phyloP scores from a whole-genome alignment of 2,113 vertebrate species.

The Phainopepla nitens region DNA sequence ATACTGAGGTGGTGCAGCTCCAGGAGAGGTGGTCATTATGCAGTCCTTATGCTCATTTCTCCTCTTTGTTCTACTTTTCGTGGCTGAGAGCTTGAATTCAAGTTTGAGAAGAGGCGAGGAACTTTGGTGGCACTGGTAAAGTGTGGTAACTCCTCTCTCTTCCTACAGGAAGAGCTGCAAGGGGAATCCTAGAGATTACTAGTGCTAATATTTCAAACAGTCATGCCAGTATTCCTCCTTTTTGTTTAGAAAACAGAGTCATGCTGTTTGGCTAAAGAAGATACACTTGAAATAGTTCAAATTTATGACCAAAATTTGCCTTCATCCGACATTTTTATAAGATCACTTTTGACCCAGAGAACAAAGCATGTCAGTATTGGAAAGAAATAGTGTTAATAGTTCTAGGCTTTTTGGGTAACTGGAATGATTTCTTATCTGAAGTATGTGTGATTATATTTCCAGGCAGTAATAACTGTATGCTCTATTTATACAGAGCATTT shows the following conservation, averaged over 20 bases:
- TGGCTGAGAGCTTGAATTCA: neutral
- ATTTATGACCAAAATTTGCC: neutral
- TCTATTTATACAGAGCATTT: neutral
- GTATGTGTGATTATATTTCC: neutral
- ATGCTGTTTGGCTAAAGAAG: neutral
- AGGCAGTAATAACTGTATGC: neutral
- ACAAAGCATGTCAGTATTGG: neutral
- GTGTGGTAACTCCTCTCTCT: neutral
- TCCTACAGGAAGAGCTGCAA: neutral
- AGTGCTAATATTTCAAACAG: neutral
- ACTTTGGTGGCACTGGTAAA: neutral
- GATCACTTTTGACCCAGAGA: neutral
- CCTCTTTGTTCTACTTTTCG: neutral
- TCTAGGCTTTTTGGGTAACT: neutral
- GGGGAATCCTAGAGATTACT: neutral
- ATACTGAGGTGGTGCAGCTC: neutral
- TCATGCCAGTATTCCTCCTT: neutral
- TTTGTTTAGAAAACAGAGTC: neutral
- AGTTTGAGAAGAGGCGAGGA: neutral
- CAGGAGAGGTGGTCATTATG: neutral
- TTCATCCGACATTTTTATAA: neutral
- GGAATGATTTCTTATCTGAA: slow-evolving; percentile 7
- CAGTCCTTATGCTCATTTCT: neutral
- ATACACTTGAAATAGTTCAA: neutral
- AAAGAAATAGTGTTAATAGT: slow-evolving; percentile 7